Conservation (phyloP, 1,140 invertebrate genomes). For the Drosophila truncata region DNA sequence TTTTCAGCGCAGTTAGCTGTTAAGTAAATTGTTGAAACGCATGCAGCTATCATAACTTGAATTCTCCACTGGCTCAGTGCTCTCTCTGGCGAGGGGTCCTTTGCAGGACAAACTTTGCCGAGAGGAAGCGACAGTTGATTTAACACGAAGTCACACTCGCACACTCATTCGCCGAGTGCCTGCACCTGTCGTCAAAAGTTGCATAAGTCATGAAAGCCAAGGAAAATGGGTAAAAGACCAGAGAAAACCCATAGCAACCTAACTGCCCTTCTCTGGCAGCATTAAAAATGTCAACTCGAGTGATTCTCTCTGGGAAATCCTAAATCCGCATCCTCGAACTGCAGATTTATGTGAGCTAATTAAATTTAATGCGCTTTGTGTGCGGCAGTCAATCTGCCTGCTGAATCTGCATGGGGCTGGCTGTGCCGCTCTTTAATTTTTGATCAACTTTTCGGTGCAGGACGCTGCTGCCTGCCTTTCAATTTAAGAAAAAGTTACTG, state of each 20-base stretch:
- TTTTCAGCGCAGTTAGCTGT: constrained; percentile 60
- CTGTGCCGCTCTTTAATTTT: constrained; percentile 57
- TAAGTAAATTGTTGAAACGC: constrained; percentile 74
- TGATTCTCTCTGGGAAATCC: constrained; percentile 40
- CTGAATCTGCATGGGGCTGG: neutral
- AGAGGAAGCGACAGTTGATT: constrained; percentile 82
- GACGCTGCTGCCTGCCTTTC: constrained; percentile 2
- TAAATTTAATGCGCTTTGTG: constrained; percentile 77
- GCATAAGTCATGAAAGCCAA: constrained; percentile 78
- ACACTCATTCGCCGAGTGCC: constrained; percentile 31
- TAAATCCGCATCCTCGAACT: constrained; percentile 24
- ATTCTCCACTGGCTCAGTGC: constrained; percentile 44
- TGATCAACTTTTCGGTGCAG: constrained; percentile 46
- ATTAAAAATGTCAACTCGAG: constrained; percentile 73
- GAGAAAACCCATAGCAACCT: neutral
- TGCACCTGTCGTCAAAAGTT: constrained; percentile 82
- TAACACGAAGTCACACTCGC: constrained; percentile 61
- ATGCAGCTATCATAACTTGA: constrained; percentile 76
- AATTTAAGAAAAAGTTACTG: constrained; percentile 44
- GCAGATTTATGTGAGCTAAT: constrained; percentile 75
- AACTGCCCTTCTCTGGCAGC: constrained; percentile 22
- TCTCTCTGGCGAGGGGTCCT: constrained; percentile 11
- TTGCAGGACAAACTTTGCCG: constrained; percentile 74
- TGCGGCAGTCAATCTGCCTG: constrained; percentile 47
- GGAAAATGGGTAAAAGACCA: neutral